Evolutionary conservation across 2,113 vertebrate genomes (phyloP).

Genomic region (Oryzias curvinotus): DNA sequence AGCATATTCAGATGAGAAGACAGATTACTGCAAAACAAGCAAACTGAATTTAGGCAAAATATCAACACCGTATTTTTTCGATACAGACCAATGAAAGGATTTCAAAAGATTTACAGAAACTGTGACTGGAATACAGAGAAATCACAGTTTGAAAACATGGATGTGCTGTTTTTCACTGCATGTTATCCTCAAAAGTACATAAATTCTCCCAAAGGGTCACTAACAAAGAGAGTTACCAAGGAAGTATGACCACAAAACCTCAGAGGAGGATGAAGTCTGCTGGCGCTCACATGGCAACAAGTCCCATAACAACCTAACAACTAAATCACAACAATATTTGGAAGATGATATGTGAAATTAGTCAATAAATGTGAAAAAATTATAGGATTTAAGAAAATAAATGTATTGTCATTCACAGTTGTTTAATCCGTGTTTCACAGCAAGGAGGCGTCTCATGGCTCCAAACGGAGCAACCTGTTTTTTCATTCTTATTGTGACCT

Average conservation of each 20-base stretch:
- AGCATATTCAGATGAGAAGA: slow-evolving; percentile 30
- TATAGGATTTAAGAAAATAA: neutral
- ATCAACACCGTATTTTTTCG: slow-evolving; percentile 32
- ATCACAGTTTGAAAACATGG: neutral
- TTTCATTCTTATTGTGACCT: slow-evolving; percentile 29
- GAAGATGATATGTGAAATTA: neutral
- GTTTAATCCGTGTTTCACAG: slow-evolving; percentile 2
- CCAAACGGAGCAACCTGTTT: slow-evolving; percentile 16
- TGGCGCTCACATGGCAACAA: slow-evolving; percentile 36
- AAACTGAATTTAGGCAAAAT: neutral
- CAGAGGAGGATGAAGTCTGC: slow-evolving; percentile 41
- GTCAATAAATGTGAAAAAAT: neutral
- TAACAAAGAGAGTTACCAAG: slow-evolving; percentile 46
- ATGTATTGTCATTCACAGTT: neutral
- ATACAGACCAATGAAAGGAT: neutral
- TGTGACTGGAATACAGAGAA: neutral
- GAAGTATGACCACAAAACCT: slow-evolving; percentile 30
- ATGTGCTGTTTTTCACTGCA: slow-evolving; percentile 59
- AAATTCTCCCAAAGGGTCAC: slow-evolving; percentile 29
- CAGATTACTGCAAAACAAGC: slow-evolving; percentile 21
- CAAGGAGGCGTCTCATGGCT: slow-evolving; percentile 38
- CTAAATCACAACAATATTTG: neutral
- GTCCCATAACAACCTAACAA: slow-evolving; percentile 35
- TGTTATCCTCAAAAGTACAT: slow-evolving; percentile 38
- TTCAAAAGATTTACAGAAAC: neutral